Evolutionary conservation across 2,113 vertebrate genomes (phyloP).

Genomic region (Etheostoma spectabile): DNA sequence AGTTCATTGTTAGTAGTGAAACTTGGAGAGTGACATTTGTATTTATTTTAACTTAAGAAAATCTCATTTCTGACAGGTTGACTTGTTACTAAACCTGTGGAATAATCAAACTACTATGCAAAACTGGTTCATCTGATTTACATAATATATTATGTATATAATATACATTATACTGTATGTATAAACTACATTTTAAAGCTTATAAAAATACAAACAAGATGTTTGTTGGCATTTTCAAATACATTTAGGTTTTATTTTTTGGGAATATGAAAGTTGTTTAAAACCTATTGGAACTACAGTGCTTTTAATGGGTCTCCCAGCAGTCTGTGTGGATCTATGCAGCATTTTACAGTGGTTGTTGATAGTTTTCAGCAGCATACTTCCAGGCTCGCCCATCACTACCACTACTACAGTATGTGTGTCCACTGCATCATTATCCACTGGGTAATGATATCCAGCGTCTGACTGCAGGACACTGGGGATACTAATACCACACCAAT

Average conservation of each 20-base stretch:
- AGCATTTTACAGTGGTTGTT: conserved; percentile 36
- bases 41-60: too few relatives aligned
- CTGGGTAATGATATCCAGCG: conserved; percentile 66
- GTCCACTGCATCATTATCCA: conserved; percentile 64
- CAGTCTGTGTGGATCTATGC: conserved; percentile 39
- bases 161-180: too few relatives aligned
- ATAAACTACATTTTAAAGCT: too few relatives aligned
- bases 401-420: conserved; percentile 17
- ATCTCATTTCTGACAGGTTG: not conserved
- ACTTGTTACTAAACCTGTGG: not conserved
- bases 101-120: not conserved
- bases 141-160: too few relatives aligned
- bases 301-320: not conserved
- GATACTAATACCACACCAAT: conserved; percentile 45
- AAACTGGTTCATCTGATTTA: too few relatives aligned
- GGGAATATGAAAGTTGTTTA: not conserved
- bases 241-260: not conserved
- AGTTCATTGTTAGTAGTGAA: too few relatives aligned
- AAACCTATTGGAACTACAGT: not conserved
- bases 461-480: conserved; percentile 61
- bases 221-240: not conserved
- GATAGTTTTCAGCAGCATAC: conserved; percentile 33
- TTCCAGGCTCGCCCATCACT: conserved; percentile 43
- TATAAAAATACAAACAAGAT: too few relatives aligned
- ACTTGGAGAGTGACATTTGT: too few relatives aligned